These are phyloP conservation scores for Apotomis betuletana DNA, from an alignment of 2,888 invertebrate species.

Conservation along the genomic window DNA sequence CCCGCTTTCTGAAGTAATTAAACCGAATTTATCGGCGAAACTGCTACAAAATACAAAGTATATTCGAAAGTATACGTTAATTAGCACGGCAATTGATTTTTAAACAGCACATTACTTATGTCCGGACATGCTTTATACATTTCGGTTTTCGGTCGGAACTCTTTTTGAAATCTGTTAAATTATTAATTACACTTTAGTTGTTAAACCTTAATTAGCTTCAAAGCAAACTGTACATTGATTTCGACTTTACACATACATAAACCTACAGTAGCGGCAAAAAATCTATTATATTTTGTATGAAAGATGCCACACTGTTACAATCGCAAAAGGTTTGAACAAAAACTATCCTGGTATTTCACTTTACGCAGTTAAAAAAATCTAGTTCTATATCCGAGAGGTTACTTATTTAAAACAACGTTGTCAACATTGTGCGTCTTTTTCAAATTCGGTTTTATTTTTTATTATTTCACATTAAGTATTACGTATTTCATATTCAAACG, in stretches of 20 bases:
- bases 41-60: slow-evolving; percentile 19
- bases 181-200: slow-evolving; percentile 7
- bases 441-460: too few species aligned
- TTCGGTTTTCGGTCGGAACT: slow-evolving; percentile 13
- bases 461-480: too few species aligned
- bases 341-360: too few species aligned
- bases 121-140: slow-evolving; percentile 37
- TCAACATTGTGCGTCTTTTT: too few species aligned
- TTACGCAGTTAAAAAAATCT: too few species aligned
- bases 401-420: too few species aligned
- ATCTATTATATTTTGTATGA: too few species aligned
- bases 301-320: too few species aligned
- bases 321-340: too few species aligned
- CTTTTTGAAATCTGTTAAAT: slow-evolving; percentile 21
- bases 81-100: slow-evolving; percentile 39
- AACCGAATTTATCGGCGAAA: slow-evolving; percentile 16
- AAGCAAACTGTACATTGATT: background rate
- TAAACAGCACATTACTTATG: slow-evolving; percentile 26
- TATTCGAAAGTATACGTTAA: slow-evolving; percentile 32
- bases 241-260: background rate
- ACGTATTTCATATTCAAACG: too few species aligned
- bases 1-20: slow-evolving; percentile 17
- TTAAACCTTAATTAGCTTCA: slow-evolving; percentile 2
- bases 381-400: too few species aligned
- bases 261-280: too few species aligned